phyloP scores from a whole-genome alignment of 2,113 vertebrate species.

The Telmatochromis brichardi region DNA sequence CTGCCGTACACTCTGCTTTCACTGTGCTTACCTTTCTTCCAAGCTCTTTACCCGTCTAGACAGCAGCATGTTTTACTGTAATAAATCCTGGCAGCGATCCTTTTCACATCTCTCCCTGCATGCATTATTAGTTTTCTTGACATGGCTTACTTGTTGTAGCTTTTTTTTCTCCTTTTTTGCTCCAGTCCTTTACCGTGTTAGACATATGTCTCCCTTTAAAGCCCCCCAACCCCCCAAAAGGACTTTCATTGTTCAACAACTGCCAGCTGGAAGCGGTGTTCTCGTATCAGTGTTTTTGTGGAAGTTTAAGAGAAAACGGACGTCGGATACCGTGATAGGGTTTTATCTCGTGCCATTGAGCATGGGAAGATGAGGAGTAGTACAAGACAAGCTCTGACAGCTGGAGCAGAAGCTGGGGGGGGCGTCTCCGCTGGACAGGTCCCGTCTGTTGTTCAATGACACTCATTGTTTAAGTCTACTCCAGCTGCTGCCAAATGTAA shows the following conservation, averaged over 20 bases:
- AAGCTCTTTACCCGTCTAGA: constrained; percentile 11
- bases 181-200: not conserved
- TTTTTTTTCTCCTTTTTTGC: not conserved
- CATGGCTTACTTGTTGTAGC: not conserved
- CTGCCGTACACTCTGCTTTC: not conserved
- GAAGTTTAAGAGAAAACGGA: not conserved
- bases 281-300: not conserved
- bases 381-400: constrained; percentile 56
- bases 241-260: not conserved
- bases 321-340: not conserved
- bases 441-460: constrained; percentile 66
- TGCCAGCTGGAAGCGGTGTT: constrained; percentile 19
- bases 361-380: constrained; percentile 27
- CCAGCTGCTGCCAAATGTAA: constrained; percentile 70
- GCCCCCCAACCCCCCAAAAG: not conserved
- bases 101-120: not conserved
- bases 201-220: not conserved
- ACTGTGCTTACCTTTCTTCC: not conserved
- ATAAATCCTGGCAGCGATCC: not conserved
- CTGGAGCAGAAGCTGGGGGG: constrained; percentile 51
- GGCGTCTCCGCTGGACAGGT: constrained; percentile 1
- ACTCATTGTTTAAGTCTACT: constrained; percentile 63
- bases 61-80: not conserved
- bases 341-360: not conserved
- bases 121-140: not conserved